Conservation (phyloP, 2,113 vertebrate species). For the Ictidomys tridecemlineatus region DNA sequence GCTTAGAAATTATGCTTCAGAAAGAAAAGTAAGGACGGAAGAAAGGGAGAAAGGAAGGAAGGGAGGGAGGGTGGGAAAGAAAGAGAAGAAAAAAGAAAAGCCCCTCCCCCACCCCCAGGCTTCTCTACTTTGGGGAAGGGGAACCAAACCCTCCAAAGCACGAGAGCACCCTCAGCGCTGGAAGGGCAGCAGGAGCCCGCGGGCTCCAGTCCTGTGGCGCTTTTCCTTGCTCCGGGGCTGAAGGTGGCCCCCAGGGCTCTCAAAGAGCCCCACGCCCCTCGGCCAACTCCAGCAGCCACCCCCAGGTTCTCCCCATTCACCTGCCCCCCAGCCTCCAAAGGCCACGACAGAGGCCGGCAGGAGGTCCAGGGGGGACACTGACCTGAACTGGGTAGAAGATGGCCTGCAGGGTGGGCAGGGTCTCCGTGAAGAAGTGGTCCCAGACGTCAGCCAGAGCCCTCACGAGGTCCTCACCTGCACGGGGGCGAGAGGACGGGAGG, state of each 20-base stretch:
- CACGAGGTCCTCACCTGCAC: constrained; percentile 92
- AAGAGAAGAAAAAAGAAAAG: background rate
- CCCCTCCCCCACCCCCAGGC: background rate
- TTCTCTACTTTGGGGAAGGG: constrained; percentile 38
- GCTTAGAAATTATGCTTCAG: background rate
- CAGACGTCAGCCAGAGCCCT: constrained; percentile 92
- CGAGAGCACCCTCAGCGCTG: constrained; percentile 13
- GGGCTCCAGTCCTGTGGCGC: background rate
- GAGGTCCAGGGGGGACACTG: constrained; percentile 68
- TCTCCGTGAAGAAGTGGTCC: constrained; percentile 96
- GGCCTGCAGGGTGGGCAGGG: constrained; percentile 96
- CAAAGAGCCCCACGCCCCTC: no score
- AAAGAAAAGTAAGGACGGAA: accelerated
- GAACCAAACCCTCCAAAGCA: constrained; percentile 11
- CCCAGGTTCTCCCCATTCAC: no score
- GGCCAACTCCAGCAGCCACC: no score
- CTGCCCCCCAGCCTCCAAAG: no score
- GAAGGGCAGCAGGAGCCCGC: background rate
- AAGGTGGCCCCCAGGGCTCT: no score
- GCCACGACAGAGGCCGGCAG: no score
- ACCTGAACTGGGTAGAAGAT: constrained; percentile 98
- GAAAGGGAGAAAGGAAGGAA: accelerated
- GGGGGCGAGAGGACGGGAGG: constrained; percentile 41
- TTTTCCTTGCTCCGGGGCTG: background rate
- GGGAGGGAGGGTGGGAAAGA: background rate